Base-by-base conservation (phyloP, 2,888 invertebrate genomes). In the Leptinotarsa rubiginosa region DNA sequence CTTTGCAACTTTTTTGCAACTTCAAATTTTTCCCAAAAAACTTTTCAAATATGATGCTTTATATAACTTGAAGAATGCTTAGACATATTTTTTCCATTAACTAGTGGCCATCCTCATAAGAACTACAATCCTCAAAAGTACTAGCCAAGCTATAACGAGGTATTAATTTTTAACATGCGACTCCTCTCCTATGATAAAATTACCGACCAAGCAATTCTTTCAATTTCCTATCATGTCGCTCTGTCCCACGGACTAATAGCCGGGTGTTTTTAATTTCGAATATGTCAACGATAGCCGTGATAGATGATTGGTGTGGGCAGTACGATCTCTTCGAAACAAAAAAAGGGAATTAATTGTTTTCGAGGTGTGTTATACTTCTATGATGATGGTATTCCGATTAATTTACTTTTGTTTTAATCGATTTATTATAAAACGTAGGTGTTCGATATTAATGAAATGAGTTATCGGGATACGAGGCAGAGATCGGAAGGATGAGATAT, bases 231-330 rank as follows among this genome's bases (percentile, higher is more conserved):
- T 41, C 10, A 41, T 41, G 10, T 10, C 2, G 41, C 56, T 56
- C 56, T 20, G 20, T 20, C 52, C 20, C 18, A 47, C 65, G n/a
- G 77, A 77, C 77, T 79, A 74, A 81, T 82, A 83, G 85, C 85
- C 87, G 86, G 86, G 86, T 86, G 87, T 87, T 88, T 88, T 88
- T 88, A 88, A 88, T 88, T 88, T 88, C 84, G 86, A 86, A 87
- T 87, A 86, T 87, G 88, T 88, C 88, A 88, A 88, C 88, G 87
- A 87, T 88, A 85, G 85, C 81, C 80, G 87, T 88, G 88, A 88
- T 88, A 87, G 88, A 88, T 88, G 88, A 87, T 86, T 83, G 83
- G 87, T 85, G 87, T 87, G 87, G 88, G 88, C 84, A 83, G 86
- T 80, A 84, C 85, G 83, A 86, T 86, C 86, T 82, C 81, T 78